phyloP scores from a whole-genome alignment of 2,888 invertebrate species.

The Trichopria drosophilae region DNA sequence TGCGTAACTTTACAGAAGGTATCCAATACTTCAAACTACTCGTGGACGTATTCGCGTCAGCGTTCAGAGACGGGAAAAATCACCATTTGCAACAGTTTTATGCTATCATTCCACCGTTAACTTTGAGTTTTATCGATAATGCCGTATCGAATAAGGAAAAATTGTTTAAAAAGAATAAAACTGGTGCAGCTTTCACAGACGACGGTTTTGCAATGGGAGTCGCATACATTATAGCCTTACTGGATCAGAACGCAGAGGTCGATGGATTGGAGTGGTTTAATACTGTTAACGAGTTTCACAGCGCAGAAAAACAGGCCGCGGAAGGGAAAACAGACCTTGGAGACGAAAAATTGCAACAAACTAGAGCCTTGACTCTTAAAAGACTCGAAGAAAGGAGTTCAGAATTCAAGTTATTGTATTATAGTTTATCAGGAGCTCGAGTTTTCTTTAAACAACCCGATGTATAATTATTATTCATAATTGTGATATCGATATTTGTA shows the following conservation, averaged over 20 bases:
- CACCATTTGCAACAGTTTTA: conserved; percentile 90
- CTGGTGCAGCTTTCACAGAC: conserved; percentile 90
- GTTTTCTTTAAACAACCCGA: conserved; percentile 81
- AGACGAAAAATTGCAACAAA: conserved; percentile 91
- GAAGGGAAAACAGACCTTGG: conserved; percentile 64
- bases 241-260: conserved; percentile 82
- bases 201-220: conserved; percentile 98
- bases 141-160: conserved; percentile 89
- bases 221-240: conserved; percentile 87
- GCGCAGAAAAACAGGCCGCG: conserved; percentile 65
- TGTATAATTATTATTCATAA: conserved; percentile 21
- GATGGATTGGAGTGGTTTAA: conserved; percentile 96
- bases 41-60: conserved; percentile 89
- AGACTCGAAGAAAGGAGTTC: conserved; percentile 63
- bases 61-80: conserved; percentile 76
- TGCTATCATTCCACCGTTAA: conserved; percentile 89
- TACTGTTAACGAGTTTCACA: conserved; percentile 76
- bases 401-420: conserved; percentile 89
- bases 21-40: conserved; percentile 88
- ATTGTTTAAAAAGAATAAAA: conserved; percentile 86
- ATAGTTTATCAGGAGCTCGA: conserved; percentile 89
- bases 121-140: conserved; percentile 93
- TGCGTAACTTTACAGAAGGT: conserved; percentile 82
- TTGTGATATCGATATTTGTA: too few relatives aligned
- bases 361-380: conserved; percentile 84